Evolutionary conservation across 2,113 vertebrate species (phyloP).

Genomic region (Platycercus adscitus): DNA sequence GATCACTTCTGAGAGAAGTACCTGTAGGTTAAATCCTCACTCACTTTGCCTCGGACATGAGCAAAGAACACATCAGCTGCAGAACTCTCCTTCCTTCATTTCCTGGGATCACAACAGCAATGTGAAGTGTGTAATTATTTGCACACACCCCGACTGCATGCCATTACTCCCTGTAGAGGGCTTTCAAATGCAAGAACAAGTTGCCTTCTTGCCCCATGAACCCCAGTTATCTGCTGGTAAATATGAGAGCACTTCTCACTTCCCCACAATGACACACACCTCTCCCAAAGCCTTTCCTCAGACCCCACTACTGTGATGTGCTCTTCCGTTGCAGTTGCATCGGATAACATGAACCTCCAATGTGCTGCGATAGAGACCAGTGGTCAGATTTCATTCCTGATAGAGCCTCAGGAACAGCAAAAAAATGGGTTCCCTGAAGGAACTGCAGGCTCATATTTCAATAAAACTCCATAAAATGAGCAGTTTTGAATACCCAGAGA

Average conservation of each 20-base stretch:
- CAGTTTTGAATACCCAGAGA: background rate
- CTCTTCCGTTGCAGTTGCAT: background rate
- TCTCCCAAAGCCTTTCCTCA: background rate
- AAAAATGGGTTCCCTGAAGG: background rate
- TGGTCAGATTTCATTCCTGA: background rate
- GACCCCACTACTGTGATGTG: background rate
- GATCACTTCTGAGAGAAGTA: background rate
- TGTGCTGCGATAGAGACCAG: background rate
- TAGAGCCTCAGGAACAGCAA: background rate
- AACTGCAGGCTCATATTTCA: background rate
- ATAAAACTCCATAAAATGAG: background rate
- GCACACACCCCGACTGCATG: no score
- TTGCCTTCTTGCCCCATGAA: background rate
- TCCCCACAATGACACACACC: background rate
- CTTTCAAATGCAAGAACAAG: background rate
- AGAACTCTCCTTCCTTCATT: background rate
- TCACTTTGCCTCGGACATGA: background rate
- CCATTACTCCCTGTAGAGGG: background rate
- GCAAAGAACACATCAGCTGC: background rate
- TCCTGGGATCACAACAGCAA: background rate
- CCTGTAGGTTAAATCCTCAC: background rate
- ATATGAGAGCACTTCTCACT: background rate
- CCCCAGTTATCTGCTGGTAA: background rate
- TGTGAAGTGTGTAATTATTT: background rate
- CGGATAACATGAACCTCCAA: accelerated